Percentiles rank a stretch among this genome's conserved stretches.
These are phyloP conservation scores for Machimus rusticus DNA, from an alignment of 2,888 invertebrate species.

Conservation along the genomic window DNA sequence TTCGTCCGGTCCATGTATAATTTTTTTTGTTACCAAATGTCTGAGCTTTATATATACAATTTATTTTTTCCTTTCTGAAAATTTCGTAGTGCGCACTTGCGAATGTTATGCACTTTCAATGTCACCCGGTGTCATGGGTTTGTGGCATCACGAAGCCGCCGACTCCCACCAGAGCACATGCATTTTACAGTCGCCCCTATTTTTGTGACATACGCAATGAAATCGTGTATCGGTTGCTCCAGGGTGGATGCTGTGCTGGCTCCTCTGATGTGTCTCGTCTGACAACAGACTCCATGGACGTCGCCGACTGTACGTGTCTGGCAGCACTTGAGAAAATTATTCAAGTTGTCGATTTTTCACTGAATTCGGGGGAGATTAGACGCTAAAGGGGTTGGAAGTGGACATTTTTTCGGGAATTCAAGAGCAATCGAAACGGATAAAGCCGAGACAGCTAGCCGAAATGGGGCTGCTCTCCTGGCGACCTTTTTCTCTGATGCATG, in stretches of 20 bases:
- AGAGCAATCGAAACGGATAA: not conserved
- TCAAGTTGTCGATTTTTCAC: not conserved
- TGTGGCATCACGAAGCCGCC: not conserved
- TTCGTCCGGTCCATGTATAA: not conserved
- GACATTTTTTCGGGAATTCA: not conserved
- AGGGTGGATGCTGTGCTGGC: not conserved
- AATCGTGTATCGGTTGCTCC: not conserved
- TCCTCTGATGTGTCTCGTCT: not conserved
- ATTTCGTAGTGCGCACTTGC: not conserved
- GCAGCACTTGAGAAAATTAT: not conserved
- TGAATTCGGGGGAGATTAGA: not conserved
- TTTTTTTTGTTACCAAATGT: not conserved
- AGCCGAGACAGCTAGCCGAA: not conserved
- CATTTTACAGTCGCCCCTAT: not conserved
- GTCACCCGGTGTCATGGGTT: not conserved
- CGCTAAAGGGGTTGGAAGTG: not conserved
- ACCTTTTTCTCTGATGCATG: not conserved
- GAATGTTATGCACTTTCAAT: constrained; percentile 3
- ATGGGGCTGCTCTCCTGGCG: not conserved
- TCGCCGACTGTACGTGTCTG: not conserved
- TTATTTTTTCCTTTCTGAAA: not conserved
- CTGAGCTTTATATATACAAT: not conserved
- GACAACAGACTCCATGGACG: not conserved
- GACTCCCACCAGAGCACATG: not conserved
- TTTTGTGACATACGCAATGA: not conserved